Percentiles rank a stretch among this genome's conserved stretches.
Evolutionary conservation across 2,113 vertebrate genomes (phyloP).

Genomic region (Danionella cerebrum): DNA sequence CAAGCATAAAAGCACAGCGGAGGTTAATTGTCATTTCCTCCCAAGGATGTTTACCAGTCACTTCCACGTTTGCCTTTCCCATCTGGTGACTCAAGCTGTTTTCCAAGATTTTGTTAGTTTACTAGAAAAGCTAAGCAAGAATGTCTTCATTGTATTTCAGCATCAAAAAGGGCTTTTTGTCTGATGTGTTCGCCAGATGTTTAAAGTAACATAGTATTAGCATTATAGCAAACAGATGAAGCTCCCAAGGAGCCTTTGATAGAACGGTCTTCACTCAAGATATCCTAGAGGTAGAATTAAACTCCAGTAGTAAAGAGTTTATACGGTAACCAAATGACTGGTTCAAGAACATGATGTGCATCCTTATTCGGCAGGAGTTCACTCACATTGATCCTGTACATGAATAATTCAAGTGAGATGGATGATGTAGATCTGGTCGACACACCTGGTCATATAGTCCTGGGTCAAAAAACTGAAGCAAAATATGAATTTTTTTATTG

Average conservation of each 20-base stretch:
- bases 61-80: background rate
- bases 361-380: background rate
- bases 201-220: background rate
- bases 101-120: background rate
- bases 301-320: background rate
- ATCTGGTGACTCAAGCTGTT: conserved; percentile 4
- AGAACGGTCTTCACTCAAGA: background rate
- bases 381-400: background rate
- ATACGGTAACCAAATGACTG: background rate
- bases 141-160: background rate
- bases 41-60: conserved; percentile 12
- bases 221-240: conserved; percentile 4
- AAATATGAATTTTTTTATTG: too few species aligned
- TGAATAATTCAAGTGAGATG: background rate
- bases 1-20: background rate
- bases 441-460: background rate
- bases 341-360: background rate
- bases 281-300: background rate
- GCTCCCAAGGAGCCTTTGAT: background rate
- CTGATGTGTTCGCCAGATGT: background rate
- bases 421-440: background rate
- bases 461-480: too few species aligned
- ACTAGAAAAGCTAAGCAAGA: background rate
- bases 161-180: background rate
- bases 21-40: conserved; percentile 12